A percentile compares a stretch with the other conserved stretches of the same genome.
phyloP scores from a whole-genome alignment of 2,113 vertebrate species.

The Sorex araneus region DNA sequence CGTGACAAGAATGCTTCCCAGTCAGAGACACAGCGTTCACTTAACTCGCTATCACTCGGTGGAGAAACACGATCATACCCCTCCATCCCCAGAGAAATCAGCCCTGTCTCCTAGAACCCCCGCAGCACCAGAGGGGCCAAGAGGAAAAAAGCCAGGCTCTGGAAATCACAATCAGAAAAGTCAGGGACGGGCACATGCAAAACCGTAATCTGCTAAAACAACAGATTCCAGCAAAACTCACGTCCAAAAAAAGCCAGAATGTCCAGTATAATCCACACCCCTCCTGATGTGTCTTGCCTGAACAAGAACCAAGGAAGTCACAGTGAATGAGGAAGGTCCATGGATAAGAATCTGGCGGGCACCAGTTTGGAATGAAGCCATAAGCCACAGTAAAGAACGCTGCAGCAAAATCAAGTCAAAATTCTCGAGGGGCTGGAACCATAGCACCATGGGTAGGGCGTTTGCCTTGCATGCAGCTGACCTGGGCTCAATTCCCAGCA shows the following conservation, averaged over 20 bases:
- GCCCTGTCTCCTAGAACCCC: neutral
- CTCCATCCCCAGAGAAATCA: neutral
- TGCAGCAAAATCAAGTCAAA: neutral
- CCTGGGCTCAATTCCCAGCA: no score
- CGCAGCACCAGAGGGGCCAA: neutral
- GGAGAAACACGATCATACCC: neutral
- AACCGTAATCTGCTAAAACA: neutral
- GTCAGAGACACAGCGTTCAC: neutral
- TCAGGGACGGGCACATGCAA: neutral
- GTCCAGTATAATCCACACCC: neutral
- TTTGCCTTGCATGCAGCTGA: no score
- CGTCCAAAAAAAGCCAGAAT: neutral
- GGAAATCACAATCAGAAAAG: neutral
- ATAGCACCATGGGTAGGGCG: no score
- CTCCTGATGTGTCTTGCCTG: neutral
- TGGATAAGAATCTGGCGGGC: no score
- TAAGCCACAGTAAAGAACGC: conserved; percentile 5
- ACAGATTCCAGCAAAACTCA: neutral
- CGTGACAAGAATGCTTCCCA: neutral
- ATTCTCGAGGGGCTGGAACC: no score
- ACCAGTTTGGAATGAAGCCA: neutral
- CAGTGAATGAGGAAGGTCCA: neutral
- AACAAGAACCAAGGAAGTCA: neutral
- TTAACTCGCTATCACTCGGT: rapidly evolving
- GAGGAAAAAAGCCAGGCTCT: neutral